Conservation (phyloP, 2,113 vertebrate genomes). For the Cyprinus carpio region DNA sequence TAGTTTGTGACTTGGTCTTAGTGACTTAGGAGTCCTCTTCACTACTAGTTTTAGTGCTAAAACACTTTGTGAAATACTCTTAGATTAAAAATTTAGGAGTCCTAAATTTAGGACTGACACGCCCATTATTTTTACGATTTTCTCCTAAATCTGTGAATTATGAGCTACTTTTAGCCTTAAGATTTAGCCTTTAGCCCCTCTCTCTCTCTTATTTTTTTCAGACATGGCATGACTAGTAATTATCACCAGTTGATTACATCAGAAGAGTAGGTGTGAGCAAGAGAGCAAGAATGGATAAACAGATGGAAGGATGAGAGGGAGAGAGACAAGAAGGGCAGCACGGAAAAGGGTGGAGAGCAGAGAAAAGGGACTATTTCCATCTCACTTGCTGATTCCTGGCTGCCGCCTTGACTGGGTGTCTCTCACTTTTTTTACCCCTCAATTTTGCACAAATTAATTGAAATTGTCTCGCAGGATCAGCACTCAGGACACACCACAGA, state of each 20-base stretch:
- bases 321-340: slow-evolving; percentile 21
- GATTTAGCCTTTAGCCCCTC: too few species aligned
- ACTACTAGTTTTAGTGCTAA: too few species aligned
- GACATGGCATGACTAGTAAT: slow-evolving; percentile 36
- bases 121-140: too few species aligned
- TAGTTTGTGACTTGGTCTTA: too few species aligned
- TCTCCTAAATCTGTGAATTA: too few species aligned
- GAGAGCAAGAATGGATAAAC: slow-evolving; percentile 32
- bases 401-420: slow-evolving; percentile 18
- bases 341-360: slow-evolving; percentile 32
- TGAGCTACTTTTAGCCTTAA: too few species aligned
- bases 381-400: slow-evolving; percentile 52
- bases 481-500: not conserved
- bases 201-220: slow-evolving; percentile 46
- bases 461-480: not conserved
- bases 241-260: slow-evolving; percentile 47
- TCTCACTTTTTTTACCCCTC: not conserved
- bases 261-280: slow-evolving; percentile 26
- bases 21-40: too few species aligned
- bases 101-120: too few species aligned
- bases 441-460: not conserved
- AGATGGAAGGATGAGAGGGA: slow-evolving; percentile 16
- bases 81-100: too few species aligned
- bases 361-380: slow-evolving; percentile 51
- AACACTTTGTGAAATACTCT: too few species aligned